phyloP scores from a whole-genome alignment of 2,888 invertebrate genomes.

The Trissolcus japonicus region DNA sequence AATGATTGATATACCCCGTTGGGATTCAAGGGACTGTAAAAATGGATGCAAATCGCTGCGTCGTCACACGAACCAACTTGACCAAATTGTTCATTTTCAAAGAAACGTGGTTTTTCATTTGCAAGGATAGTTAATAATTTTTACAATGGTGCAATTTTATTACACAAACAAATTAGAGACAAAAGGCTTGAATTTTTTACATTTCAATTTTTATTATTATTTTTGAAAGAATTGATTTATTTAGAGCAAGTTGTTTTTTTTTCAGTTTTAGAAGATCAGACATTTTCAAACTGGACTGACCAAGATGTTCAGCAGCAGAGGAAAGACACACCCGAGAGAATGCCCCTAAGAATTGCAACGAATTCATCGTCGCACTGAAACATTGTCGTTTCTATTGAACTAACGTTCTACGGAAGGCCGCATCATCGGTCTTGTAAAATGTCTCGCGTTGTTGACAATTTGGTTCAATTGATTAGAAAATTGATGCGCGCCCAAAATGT shows the following conservation, averaged over 20 bases:
- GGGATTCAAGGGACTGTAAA: too few relatives aligned
- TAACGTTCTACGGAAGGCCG: constrained; percentile 27
- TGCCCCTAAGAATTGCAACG: not conserved
- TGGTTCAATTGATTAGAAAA: not conserved
- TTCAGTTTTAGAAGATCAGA: not conserved
- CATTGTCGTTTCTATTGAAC: constrained; percentile 24
- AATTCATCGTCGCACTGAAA: not conserved
- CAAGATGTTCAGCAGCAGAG: not conserved
- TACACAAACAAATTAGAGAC: too few relatives aligned
- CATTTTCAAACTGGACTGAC: not conserved
- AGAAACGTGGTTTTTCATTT: too few relatives aligned
- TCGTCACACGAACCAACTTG: too few relatives aligned
- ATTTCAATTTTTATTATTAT: too few relatives aligned
- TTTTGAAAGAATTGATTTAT: too few relatives aligned
- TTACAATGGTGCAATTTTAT: too few relatives aligned
- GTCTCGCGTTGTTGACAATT: constrained; percentile 7
- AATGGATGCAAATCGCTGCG: too few relatives aligned
- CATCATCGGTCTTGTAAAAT: constrained; percentile 18
- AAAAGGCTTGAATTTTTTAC: too few relatives aligned
- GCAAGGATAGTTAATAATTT: not conserved
- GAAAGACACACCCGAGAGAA: not conserved
- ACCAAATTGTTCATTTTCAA: too few relatives aligned
- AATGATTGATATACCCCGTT: too few relatives aligned
- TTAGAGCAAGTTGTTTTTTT: not conserved
- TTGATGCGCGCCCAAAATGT: not conserved